A percentile compares a stretch with the other conserved stretches of the same genome.
phyloP scores from a whole-genome alignment of 2,797 vertebrate genomes.

The Sebastiscus albofasciatus region DNA sequence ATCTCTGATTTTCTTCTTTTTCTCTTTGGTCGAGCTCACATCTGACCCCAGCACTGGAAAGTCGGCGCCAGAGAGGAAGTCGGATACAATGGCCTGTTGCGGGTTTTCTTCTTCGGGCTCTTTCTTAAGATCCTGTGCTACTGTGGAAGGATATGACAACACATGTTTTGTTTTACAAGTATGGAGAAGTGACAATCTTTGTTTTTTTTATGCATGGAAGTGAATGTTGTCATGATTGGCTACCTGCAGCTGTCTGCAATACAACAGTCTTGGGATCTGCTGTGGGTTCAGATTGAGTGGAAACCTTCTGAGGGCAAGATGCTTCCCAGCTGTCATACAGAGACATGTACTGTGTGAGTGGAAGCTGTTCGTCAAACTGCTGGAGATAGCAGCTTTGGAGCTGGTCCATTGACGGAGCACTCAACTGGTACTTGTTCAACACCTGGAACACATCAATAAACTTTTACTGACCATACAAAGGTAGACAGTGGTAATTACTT shows the following conservation, averaged over 20 bases:
- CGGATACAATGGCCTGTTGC: not conserved
- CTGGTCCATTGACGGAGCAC: conserved; percentile 54
- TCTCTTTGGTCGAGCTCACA: conserved; percentile 33
- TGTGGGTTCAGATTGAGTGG: not conserved
- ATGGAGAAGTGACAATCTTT: not conserved
- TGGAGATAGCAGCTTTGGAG: conserved; percentile 59
- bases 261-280: not conserved
- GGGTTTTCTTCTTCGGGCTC: conserved; percentile 3
- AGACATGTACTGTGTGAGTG: conserved; percentile 69
- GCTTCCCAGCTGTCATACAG: conserved; percentile 63
- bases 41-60: conserved; percentile 67
- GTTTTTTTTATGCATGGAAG: not conserved
- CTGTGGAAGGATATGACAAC: conserved; percentile 15
- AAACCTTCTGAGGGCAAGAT: not conserved
- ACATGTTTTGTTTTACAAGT: not conserved
- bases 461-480: not conserved
- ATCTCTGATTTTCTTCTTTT: conserved; percentile 53
- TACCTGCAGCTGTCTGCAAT: conserved; percentile 53
- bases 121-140: not conserved
- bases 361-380: conserved; percentile 57
- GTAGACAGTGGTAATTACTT: not conserved
- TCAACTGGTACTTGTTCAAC: conserved; percentile 40
- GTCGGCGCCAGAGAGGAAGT: conserved; percentile 29
- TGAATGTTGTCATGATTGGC: not conserved
- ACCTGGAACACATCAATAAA: conserved; percentile 66